Base-by-base conservation (phyloP, 2,888 invertebrate genomes). In the Cryptocephalus moraei region DNA sequence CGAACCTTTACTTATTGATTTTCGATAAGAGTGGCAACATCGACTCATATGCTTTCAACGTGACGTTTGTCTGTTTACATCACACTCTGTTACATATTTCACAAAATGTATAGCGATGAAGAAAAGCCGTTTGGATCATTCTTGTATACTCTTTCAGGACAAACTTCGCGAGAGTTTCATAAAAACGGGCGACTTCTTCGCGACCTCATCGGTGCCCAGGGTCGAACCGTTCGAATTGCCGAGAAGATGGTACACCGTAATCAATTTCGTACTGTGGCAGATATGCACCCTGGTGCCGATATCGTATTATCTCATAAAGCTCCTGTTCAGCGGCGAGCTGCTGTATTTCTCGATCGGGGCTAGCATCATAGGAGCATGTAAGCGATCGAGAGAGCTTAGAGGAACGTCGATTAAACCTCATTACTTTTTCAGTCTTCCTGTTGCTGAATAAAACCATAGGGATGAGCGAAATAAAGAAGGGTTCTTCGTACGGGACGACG, bases 381-480 rank as follows among this genome's bases (percentile, higher is more conserved):
- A 84, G 89, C 36, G 36, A 36, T 36, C 6, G 6, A 4, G 2
- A 4, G 4, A 36, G n/a, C 4, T 4, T 11, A 36, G n/a, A 11
- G n/a, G 6, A 36, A 6, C n/a, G 4, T n/a, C 12, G 36, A 11
- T 36, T 4, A 36, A 4, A 12, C 11, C 3, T 12, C 6, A 12
- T 45, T 39, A 43, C 43, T 31, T 33, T 80, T 80, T 53, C 78
- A 90, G 90, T 90, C 73, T 85, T 82, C 68, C 69, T 84, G 55
- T 72, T 88, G 31, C 79, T 91, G 70, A 80, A 85, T 62, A 85
- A 86, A 68, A 80, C 86, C 41, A 86, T 91, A 60, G 84, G 85
- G 44, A 83, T 87, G 81, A 86, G 90, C 1, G 82, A 89, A 71
- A 89, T 90, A 59, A 86, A 85, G 64, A 84, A 86, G 70, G 86